These are phyloP conservation scores for Uromys caudimaculatus DNA, from an alignment of 2,797 vertebrate species.

Conservation along the genomic window DNA sequence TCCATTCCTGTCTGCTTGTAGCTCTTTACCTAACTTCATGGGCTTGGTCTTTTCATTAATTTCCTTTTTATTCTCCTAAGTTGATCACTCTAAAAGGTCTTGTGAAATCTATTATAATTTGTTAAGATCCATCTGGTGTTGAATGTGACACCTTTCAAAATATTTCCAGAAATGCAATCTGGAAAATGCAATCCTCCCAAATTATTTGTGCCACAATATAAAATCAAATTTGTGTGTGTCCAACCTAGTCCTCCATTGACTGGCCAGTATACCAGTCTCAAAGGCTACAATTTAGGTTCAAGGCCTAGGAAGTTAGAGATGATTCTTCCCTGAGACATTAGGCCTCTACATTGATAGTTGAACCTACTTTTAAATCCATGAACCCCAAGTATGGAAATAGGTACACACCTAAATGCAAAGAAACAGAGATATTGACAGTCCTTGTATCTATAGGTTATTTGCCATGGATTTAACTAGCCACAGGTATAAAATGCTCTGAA, in stretches of 20 bases:
- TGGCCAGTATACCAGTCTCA: not conserved
- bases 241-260: not conserved
- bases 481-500: not conserved
- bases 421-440: not conserved
- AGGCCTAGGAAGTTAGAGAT: slow-evolving; percentile 37
- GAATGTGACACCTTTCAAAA: not conserved
- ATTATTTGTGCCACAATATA: not conserved
- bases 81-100: not conserved
- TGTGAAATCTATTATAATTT: slow-evolving; percentile 9
- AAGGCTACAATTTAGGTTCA: slow-evolving; percentile 7
- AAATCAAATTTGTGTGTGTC: not conserved
- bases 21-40: slow-evolving; percentile 25
- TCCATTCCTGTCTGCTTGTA: not conserved
- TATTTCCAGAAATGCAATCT: not conserved
- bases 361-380: slow-evolving; percentile 9
- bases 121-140: not conserved
- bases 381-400: slow-evolving; percentile 12
- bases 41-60: slow-evolving; percentile 12
- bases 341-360: not conserved
- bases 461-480: not conserved
- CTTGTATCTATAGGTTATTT: not conserved
- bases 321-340: not conserved
- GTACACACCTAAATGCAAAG: not conserved
- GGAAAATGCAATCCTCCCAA: slow-evolving; percentile 1
- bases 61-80: slow-evolving; percentile 42